phyloP scores from a whole-genome alignment of 1,140 invertebrate species.

The Drosophila serrata region DNA sequence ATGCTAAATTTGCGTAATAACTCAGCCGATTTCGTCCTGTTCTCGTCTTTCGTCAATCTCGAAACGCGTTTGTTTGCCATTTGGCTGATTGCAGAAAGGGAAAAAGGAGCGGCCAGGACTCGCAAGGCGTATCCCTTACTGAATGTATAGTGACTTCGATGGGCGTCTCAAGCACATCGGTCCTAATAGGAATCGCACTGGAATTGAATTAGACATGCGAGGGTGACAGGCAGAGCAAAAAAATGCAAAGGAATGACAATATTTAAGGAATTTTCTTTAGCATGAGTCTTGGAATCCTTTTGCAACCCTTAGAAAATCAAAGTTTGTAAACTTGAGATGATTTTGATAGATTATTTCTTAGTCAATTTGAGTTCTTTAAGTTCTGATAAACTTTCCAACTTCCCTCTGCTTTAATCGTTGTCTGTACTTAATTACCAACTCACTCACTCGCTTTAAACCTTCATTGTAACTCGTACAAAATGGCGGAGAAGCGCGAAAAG shows the following conservation, averaged over 20 bases:
- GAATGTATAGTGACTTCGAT: conserved; percentile 40
- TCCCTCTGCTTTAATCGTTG: background rate
- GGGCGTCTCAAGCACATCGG: conserved; percentile 35
- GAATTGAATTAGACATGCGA: conserved; percentile 50
- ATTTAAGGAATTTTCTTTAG: conserved; percentile 2
- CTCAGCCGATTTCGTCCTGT: conserved; percentile 34
- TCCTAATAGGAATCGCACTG: conserved; percentile 35
- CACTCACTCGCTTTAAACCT: background rate
- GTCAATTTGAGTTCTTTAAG: background rate
- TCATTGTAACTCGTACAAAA: background rate
- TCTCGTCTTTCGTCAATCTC: conserved; percentile 37
- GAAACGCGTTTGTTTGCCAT: conserved; percentile 58
- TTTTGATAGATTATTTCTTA: no score
- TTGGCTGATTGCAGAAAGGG: conserved; percentile 39
- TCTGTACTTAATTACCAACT: background rate
- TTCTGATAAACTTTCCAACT: background rate
- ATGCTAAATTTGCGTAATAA: conserved; percentile 76
- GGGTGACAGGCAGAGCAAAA: conserved; percentile 9
- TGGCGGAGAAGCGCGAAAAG: background rate
- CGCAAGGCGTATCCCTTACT: conserved; percentile 20
- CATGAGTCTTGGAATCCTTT: background rate
- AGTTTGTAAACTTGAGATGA: no score
- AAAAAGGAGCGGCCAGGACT: conserved; percentile 10
- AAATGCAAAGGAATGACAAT: conserved; percentile 8
- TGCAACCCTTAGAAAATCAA: background rate